Evolutionary conservation across 2,797 vertebrate genomes (phyloP).

Genomic region (Cottoperca gobio): DNA sequence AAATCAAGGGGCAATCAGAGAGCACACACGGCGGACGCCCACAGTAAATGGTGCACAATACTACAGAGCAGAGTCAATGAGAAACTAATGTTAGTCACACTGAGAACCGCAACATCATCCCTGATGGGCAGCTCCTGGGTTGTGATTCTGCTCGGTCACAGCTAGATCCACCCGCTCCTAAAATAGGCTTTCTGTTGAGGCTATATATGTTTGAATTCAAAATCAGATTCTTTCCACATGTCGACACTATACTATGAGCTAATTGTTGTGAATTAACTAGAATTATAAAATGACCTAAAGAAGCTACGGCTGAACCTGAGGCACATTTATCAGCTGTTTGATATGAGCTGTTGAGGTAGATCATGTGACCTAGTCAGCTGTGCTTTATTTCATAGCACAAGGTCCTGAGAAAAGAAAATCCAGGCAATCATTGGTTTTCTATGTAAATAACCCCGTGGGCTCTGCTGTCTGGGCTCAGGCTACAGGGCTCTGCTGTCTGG

Average conservation of each 20-base stretch:
- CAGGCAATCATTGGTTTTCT: conserved; percentile 10
- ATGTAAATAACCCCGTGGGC: conserved; percentile 21
- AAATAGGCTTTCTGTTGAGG: neutral
- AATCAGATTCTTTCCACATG: neutral
- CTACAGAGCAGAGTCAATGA: neutral
- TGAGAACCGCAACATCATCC: neutral
- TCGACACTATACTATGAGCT: neutral
- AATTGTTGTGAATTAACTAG: neutral
- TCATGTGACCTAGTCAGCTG: neutral
- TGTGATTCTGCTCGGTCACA: conserved; percentile 8
- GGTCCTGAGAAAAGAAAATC: neutral
- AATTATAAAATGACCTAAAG: neutral
- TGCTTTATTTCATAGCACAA: neutral
- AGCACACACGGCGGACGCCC: neutral
- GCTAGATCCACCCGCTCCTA: conserved; percentile 8
- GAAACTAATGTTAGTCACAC: neutral
- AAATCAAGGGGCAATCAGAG: neutral
- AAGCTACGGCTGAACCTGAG: conserved; percentile 1
- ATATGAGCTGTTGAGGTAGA: conserved; percentile 4
- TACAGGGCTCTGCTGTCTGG: conserved; percentile 25
- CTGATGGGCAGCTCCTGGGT: neutral
- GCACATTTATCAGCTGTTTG: neutral
- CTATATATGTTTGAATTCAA: neutral
- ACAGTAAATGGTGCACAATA: neutral
- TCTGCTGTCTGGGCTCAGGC: conserved; percentile 31